phyloP scores from a whole-genome alignment of 2,113 vertebrate species.

The Nibea coibor region DNA sequence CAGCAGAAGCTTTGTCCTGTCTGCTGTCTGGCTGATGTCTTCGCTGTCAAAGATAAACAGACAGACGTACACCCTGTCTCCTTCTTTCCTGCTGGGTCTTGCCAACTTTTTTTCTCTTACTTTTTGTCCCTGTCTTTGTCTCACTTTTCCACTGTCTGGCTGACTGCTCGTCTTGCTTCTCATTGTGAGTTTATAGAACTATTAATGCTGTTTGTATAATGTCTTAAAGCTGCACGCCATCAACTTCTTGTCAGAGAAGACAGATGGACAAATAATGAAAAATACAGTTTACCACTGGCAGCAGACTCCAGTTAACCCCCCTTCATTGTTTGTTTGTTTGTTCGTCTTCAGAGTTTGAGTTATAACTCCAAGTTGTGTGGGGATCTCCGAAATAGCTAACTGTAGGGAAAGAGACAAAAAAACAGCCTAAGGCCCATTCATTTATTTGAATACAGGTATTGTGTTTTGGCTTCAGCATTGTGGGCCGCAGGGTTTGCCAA shows the following conservation, averaged over 20 bases:
- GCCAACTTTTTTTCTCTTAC: neutral
- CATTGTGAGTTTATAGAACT: neutral
- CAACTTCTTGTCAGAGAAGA: neutral
- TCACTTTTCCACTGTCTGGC: neutral
- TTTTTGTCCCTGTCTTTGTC: neutral
- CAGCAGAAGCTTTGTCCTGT: slow-evolving; percentile 22
- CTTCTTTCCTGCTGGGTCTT: slow-evolving; percentile 1
- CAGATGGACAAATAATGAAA: neutral
- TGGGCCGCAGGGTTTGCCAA: too few species aligned
- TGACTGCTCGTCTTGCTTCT: neutral
- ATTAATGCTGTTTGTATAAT: neutral
- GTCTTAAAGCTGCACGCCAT: neutral
- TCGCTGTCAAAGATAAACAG: slow-evolving; percentile 8
- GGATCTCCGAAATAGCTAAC: too few species aligned
- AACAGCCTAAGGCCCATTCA: too few species aligned
- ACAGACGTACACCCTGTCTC: neutral
- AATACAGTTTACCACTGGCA: neutral
- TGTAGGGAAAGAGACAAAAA: too few species aligned
- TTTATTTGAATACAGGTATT: too few species aligned
- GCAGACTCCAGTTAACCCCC: neutral
- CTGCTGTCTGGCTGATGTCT: slow-evolving; percentile 2
- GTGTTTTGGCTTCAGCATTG: too few species aligned
- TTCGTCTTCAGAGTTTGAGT: neutral
- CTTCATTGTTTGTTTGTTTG: neutral
- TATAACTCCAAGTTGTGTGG: too few species aligned